Evolutionary conservation across 2,797 vertebrate species (phyloP).

Genomic region (Pantherophis alleghaniensis): DNA sequence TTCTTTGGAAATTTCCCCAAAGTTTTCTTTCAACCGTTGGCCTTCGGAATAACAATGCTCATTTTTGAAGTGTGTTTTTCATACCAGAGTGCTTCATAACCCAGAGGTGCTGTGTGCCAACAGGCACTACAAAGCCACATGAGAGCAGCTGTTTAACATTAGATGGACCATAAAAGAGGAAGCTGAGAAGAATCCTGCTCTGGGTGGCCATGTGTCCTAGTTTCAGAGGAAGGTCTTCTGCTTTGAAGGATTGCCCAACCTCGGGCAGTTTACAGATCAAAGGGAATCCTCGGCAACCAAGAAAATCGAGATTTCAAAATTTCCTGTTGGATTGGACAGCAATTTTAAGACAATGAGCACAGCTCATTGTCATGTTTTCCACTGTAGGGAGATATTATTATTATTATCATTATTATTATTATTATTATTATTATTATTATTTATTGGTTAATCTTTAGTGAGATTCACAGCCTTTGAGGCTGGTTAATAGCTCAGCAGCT

Average conservation of each 20-base stretch:
- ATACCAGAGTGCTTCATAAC: slow-evolving; percentile 27
- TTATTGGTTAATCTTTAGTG: too few species aligned
- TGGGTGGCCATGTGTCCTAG: neutral
- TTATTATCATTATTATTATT: too few species aligned
- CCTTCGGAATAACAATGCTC: neutral
- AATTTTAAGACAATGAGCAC: too few species aligned
- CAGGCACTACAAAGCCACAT: neutral
- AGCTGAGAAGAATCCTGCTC: neutral
- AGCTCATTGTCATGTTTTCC: too few species aligned
- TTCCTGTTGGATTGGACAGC: neutral
- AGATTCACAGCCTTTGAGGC: too few species aligned
- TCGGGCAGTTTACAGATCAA: neutral
- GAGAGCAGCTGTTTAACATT: slow-evolving; percentile 45
- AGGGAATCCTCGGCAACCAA: neutral
- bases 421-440: too few species aligned
- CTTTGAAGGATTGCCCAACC: neutral
- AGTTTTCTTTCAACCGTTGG: neutral
- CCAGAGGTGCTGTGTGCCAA: neutral
- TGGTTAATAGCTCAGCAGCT: too few species aligned
- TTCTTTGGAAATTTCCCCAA: neutral
- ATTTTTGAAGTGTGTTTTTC: slow-evolving; percentile 13
- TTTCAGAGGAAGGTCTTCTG: neutral
- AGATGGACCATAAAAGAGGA: neutral
- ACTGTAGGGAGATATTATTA: too few species aligned
- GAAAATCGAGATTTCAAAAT: neutral